Evolutionary conservation across 2,113 vertebrate species (phyloP).

Genomic region (mouse (Mus musculus)): DNA sequence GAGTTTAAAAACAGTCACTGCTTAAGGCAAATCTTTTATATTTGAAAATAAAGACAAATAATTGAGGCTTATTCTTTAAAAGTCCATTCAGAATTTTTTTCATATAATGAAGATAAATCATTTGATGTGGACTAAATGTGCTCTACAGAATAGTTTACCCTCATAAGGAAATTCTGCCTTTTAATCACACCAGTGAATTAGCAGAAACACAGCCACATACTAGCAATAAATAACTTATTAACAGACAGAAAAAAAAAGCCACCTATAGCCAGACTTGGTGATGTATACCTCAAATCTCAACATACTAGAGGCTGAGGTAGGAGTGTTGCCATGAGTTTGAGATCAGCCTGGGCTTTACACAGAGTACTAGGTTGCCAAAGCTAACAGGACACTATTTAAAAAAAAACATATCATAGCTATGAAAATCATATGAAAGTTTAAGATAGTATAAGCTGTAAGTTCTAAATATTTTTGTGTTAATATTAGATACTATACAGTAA

Average conservation of each 20-base stretch:
- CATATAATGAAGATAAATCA: neutral
- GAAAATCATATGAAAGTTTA: neutral
- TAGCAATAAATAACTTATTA: neutral
- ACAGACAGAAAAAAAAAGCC: neutral
- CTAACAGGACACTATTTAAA: neutral
- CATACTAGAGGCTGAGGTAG: neutral
- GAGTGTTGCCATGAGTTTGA: neutral
- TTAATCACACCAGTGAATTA: neutral
- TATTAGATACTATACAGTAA: neutral
- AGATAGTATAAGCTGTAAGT: neutral
- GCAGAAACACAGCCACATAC: neutral
- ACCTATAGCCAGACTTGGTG: neutral
- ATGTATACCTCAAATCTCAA: neutral
- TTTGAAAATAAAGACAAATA: conserved; percentile 29
- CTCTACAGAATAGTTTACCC: neutral
- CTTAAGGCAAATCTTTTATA: neutral
- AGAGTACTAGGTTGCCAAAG: neutral
- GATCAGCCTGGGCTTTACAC: neutral
- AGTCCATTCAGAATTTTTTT: neutral
- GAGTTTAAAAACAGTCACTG: neutral
- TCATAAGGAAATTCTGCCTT: neutral
- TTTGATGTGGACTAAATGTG: neutral
- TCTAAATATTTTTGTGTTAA: neutral
- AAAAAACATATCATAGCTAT: neutral
- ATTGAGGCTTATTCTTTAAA: neutral